Percentiles rank a stretch among this genome's conserved stretches.
phyloP scores from a whole-genome alignment of 2,113 vertebrate species.

The Haemorhous mexicanus region DNA sequence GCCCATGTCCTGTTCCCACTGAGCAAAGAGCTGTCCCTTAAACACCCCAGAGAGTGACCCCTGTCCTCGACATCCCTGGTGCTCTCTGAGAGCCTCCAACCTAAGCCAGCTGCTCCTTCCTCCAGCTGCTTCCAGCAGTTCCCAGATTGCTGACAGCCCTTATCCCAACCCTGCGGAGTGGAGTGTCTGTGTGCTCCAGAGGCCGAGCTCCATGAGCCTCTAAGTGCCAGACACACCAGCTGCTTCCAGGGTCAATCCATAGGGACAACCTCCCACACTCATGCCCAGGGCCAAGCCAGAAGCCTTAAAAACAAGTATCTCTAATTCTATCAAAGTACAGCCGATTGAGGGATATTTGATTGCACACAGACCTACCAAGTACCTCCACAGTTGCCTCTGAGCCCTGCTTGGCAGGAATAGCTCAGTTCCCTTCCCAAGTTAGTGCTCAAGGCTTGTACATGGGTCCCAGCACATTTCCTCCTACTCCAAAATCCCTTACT shows the following conservation, averaged over 20 bases:
- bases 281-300: neutral
- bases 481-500: neutral
- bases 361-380: neutral
- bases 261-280: neutral
- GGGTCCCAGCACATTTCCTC: neutral
- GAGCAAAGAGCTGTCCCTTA: neutral
- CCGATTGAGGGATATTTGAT: neutral
- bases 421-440: neutral
- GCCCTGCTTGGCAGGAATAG: neutral
- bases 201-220: accelerated
- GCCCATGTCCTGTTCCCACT: neutral
- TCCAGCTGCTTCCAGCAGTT: neutral
- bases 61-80: accelerated
- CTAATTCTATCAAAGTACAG: neutral
- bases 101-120: neutral
- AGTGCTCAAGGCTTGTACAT: neutral
- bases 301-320: neutral
- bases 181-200: neutral
- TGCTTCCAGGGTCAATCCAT: neutral
- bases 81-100: neutral
- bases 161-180: too few relatives aligned
- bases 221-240: neutral
- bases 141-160: neutral
- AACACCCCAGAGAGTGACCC: accelerated
- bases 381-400: neutral